phyloP scores from a whole-genome alignment of 2,888 invertebrate genomes.

The Cephus runcator region DNA sequence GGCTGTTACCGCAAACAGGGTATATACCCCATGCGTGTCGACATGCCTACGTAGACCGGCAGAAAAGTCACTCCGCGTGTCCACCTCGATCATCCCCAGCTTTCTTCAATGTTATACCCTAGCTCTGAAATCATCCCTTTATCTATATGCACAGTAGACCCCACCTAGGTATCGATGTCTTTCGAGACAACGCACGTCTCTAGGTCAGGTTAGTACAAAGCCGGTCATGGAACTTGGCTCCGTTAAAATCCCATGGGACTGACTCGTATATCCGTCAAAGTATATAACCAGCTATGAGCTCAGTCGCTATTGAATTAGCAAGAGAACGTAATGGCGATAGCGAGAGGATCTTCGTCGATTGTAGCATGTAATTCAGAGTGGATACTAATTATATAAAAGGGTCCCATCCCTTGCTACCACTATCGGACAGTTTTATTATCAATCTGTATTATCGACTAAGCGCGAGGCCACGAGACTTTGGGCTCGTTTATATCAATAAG shows the following conservation, averaged over 20 bases:
- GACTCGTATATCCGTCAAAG: not conserved
- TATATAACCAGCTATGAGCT: not conserved
- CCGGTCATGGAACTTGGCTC: not conserved
- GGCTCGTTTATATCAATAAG: slow-evolving; percentile 3
- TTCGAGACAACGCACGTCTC: not conserved
- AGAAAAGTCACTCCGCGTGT: not conserved
- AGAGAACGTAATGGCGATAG: not conserved
- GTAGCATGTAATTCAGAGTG: not conserved
- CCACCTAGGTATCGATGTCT: not conserved
- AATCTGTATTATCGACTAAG: not conserved
- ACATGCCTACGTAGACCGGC: not conserved
- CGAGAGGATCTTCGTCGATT: not conserved
- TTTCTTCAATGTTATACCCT: not conserved
- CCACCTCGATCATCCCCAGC: not conserved
- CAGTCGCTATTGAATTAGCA: not conserved
- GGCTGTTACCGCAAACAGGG: not conserved
- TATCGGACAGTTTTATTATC: not conserved
- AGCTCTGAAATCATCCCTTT: not conserved
- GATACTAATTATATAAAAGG: slow-evolving; percentile 1
- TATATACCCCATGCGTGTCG: not conserved
- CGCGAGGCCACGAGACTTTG: not conserved
- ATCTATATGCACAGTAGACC: not conserved
- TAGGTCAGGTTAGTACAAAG: not conserved
- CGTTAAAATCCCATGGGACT: not conserved
- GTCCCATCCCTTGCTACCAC: not conserved